phyloP scores from a whole-genome alignment of 2,888 invertebrate species.

The Deilephila elpenor region DNA sequence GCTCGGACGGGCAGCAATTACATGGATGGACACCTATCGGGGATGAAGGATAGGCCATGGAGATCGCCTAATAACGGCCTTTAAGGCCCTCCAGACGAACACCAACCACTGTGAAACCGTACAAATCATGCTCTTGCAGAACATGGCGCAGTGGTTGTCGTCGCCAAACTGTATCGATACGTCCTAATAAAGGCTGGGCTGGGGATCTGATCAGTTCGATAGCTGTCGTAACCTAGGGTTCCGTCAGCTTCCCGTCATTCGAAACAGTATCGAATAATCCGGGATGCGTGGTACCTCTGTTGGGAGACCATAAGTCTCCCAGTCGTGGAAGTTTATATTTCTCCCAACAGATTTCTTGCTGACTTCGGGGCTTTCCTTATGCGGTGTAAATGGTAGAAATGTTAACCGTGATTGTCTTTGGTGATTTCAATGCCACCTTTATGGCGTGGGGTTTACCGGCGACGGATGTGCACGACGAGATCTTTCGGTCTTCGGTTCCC shows the following conservation, averaged over 20 bases:
- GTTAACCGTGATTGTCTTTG: not conserved
- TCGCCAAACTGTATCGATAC: not conserved
- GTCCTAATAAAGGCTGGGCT: not conserved
- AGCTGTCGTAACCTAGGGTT: not conserved
- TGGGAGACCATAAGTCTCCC: too few species aligned
- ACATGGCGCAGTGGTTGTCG: not conserved
- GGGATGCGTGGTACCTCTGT: conserved; percentile 32
- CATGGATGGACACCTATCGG: too few species aligned
- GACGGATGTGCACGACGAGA: too few species aligned
- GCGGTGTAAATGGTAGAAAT: conserved; percentile 25
- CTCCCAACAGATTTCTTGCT: conserved; percentile 31
- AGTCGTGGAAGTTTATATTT: conserved; percentile 31
- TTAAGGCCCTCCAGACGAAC: not conserved
- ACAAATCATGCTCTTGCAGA: not conserved
- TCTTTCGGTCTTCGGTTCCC: too few species aligned
- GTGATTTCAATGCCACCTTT: too few species aligned
- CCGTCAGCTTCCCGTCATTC: conserved; percentile 29
- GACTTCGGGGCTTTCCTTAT: conserved; percentile 31
- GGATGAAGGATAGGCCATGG: too few species aligned
- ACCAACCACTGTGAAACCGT: not conserved
- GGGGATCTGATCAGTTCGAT: not conserved
- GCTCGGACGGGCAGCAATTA: too few species aligned
- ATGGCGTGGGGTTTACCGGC: too few species aligned
- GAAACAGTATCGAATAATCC: conserved; percentile 14
- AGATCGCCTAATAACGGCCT: too few species aligned